phyloP scores from a whole-genome alignment of 2,888 invertebrate species.

The Aleiodes alternator region DNA sequence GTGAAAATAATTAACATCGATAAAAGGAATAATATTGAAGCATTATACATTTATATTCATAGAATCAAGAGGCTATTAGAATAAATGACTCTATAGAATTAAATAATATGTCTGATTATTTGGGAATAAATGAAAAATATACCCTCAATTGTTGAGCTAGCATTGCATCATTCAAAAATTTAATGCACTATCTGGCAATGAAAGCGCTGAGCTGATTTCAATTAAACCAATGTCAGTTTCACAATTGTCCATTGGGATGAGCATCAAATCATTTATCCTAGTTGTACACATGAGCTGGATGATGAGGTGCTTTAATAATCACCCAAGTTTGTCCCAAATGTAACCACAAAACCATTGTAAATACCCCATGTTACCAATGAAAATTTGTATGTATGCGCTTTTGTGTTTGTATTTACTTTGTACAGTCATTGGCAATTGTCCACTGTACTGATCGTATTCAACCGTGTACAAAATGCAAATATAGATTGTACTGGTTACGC shows the following conservation, averaged over 20 bases:
- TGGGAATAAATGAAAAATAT: not conserved
- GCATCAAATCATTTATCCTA: conserved; percentile 39
- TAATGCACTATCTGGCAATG: conserved; percentile 18
- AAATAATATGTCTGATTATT: not conserved
- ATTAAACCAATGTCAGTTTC: conserved; percentile 38
- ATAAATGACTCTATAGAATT: not conserved
- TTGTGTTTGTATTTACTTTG: conserved; percentile 27
- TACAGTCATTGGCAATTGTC: conserved; percentile 41
- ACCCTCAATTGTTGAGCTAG: not conserved
- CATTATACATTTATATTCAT: not conserved
- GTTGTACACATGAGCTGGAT: conserved; percentile 31
- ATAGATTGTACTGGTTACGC: conserved; percentile 41
- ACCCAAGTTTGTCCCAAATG: conserved; percentile 24
- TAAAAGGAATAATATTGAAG: not conserved
- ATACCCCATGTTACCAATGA: conserved; percentile 36
- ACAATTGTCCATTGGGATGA: conserved; percentile 41
- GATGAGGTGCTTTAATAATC: conserved; percentile 47
- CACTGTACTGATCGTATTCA: conserved; percentile 45
- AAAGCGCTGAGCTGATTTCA: not conserved
- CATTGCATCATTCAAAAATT: not conserved
- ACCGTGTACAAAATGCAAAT: conserved; percentile 43
- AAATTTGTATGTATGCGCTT: conserved; percentile 25
- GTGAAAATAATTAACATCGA: not conserved
- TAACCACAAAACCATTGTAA: conserved; percentile 46
- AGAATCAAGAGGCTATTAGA: not conserved